Base-by-base conservation (phyloP, 92 coral and sea anemone species). In the Parazoanthus darwini region DNA sequence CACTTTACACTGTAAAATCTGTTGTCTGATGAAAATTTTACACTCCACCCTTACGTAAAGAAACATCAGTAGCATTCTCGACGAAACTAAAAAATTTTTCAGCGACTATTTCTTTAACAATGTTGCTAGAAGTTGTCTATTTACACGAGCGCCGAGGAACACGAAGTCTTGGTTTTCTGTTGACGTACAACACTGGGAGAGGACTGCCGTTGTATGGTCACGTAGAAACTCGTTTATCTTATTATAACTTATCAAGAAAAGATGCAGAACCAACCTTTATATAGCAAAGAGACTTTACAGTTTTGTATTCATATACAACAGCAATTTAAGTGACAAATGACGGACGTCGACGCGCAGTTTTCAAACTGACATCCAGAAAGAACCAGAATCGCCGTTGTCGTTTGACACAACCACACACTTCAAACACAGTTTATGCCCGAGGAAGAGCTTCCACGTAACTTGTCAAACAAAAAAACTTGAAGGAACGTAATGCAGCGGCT, bases 191-290 rank as follows among this genome's bases (percentile, higher is more conserved):
- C 77, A 72, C 77, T 72, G 9, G 37, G n/a, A 51, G 20, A 39
- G 42, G 4, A 39, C 51, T 10, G 50, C 15, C 42, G 33, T 33
- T 35, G 15, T 23, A 72, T 20, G 79, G 4, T 76, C 51, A 39
- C 51, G 26, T 39, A 6, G 54, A 83, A 7, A 84, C 7, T 68
- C 87, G 68, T 20, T 29, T 84, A 20, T 72, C 66, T 42, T 16
- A 25, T 18, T 14, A 84, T 25, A 43, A 84, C 1, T 35, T 36
- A 65, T 16, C 16, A 10, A 70, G 39, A 71, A 23, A 70, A 15
- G 51, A 84, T 48, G 8, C 14, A 72, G 25, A 70, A 84, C 87
- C 71, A 84, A 84, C 87, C 87, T 84, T 84, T 26, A 84, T 44
- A 16, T 15, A 18, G 44, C n/a, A 68, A 68, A 51, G 37, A 44